A percentile compares a stretch with the other conserved stretches of the same genome.
Evolutionary conservation across 2,797 vertebrate genomes (phyloP).

Genomic region (Myioborus melanocephalus): DNA sequence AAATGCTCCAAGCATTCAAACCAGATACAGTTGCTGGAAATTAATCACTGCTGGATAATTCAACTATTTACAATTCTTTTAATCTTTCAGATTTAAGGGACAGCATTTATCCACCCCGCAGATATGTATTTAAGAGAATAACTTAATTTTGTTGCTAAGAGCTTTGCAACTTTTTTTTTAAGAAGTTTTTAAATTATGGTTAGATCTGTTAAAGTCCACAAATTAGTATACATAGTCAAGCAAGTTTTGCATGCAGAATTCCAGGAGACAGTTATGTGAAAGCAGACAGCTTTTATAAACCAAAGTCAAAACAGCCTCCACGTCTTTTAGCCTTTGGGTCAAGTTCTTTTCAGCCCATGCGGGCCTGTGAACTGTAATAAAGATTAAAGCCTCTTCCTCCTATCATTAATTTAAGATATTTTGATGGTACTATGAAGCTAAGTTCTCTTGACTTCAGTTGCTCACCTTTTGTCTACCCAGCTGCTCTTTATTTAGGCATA

Average conservation of each 20-base stretch:
- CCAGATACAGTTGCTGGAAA: background rate
- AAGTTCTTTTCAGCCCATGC: background rate
- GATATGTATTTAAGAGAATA: background rate
- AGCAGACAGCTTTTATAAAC: background rate
- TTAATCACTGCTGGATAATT: background rate
- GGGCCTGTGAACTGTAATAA: background rate
- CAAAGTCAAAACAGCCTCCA: background rate
- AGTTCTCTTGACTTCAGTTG: background rate
- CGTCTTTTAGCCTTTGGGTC: background rate
- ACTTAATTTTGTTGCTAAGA: background rate
- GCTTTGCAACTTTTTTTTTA: background rate
- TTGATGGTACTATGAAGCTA: accelerated
- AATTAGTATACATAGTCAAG: background rate
- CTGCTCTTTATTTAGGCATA: background rate
- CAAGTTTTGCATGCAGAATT: background rate
- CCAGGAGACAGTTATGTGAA: background rate
- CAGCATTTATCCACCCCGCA: background rate
- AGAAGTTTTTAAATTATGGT: background rate
- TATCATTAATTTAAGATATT: background rate
- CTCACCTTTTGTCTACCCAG: background rate
- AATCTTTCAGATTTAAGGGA: background rate
- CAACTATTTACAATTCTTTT: background rate
- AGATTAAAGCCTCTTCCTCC: background rate
- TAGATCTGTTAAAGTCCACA: background rate
- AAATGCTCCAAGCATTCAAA: background rate